Percentiles rank a stretch among this genome's conserved stretches.
Evolutionary conservation across 2,113 vertebrate genomes (phyloP).

Genomic region (Alligator mississippiensis): DNA sequence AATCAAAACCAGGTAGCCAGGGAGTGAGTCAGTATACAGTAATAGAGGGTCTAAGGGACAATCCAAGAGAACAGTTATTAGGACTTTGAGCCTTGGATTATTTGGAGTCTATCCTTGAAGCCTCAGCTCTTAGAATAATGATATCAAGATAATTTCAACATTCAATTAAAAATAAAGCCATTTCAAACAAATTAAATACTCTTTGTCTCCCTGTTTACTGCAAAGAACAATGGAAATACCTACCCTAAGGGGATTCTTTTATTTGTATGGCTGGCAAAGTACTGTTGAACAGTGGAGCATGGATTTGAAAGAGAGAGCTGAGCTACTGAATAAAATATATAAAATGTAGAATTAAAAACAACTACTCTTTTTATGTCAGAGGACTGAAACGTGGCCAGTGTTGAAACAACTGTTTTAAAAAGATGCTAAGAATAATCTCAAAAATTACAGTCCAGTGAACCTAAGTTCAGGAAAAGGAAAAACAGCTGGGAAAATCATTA

Average conservation of each 20-base stretch:
- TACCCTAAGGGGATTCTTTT: not conserved
- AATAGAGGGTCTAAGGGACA: not conserved
- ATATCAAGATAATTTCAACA: not conserved
- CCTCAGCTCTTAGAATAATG: not conserved
- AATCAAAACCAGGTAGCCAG: not conserved
- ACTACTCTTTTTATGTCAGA: not conserved
- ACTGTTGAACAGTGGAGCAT: too few relatives aligned
- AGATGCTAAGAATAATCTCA: not conserved
- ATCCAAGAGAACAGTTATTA: not conserved
- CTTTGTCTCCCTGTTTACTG: not conserved
- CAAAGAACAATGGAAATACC: not conserved
- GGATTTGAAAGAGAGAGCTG: not conserved
- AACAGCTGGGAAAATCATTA: not conserved
- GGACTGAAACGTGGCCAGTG: not conserved
- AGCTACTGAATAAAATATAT: not conserved
- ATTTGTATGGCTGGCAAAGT: not conserved
- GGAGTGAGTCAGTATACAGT: not conserved
- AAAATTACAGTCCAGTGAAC: not conserved
- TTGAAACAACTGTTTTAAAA: not conserved
- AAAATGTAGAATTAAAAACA: not conserved
- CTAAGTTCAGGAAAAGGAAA: not conserved
- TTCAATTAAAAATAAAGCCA: not conserved
- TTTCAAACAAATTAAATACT: slow-evolving; percentile 9
- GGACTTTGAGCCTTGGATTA: not conserved
- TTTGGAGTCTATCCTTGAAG: not conserved